phyloP scores from a whole-genome alignment of 30 jellyfish, hydroid and myxozoan genomes.

The Hydractinia symbiolongicarpus region DNA sequence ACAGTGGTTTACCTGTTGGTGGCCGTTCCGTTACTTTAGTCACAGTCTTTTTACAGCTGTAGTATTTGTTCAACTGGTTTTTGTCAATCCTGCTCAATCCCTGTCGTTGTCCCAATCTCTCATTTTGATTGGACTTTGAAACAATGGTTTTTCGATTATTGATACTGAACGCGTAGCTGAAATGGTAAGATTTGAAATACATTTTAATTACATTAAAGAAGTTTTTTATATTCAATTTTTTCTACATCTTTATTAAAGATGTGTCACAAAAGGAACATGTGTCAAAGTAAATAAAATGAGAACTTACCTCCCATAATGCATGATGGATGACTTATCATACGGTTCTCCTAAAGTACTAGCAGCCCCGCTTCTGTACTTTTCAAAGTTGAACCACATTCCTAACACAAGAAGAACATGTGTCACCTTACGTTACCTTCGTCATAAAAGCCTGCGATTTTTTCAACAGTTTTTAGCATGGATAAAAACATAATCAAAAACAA shows the following conservation, averaged over 20 bases:
- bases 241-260: neutral
- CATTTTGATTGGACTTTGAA: constrained; percentile 50
- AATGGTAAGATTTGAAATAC: neutral
- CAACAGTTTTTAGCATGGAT: too few relatives aligned
- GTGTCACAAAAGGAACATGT: too few relatives aligned
- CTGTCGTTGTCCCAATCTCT: constrained; percentile 72
- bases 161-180: constrained; percentile 83
- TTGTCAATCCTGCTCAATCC: constrained; percentile 76
- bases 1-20: neutral
- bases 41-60: constrained; percentile 44
- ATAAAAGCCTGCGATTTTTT: too few relatives aligned
- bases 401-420: neutral
- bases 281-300: neutral
- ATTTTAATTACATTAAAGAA: neutral
- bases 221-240: neutral
- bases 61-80: constrained; percentile 54
- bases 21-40: constrained; percentile 19
- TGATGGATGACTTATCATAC: constrained; percentile 70
- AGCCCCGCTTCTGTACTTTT: constrained; percentile 72
- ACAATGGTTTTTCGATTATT: constrained; percentile 71
- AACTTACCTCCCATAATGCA: constrained; percentile 94
- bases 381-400: constrained; percentile 75
- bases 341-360: constrained; percentile 76
- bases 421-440: too few relatives aligned
- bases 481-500: too few relatives aligned